These are phyloP conservation scores for Tholera decimalis DNA, from an alignment of 2,888 invertebrate species.

Conservation along the genomic window DNA sequence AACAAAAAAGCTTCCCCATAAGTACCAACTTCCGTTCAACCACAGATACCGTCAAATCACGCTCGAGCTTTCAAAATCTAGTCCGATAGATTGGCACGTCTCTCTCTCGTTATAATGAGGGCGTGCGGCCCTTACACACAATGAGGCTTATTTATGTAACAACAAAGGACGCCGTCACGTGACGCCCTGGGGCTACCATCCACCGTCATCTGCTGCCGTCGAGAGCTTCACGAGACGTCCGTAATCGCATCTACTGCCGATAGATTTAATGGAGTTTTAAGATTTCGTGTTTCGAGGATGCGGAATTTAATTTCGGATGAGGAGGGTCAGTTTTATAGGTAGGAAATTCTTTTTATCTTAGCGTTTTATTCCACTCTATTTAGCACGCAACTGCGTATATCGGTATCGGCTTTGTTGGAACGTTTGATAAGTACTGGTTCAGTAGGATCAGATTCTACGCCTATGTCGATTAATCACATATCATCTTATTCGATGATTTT, in stretches of 20 bases:
- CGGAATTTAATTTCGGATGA: constrained; percentile 54
- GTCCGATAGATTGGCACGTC: constrained; percentile 77
- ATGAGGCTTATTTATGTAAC: constrained; percentile 80
- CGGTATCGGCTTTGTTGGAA: constrained; percentile 24
- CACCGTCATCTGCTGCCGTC: constrained; percentile 26
- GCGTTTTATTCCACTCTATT: constrained; percentile 44
- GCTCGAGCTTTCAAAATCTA: constrained; percentile 61
- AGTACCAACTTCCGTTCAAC: constrained; percentile 54
- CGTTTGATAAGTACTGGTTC: constrained; percentile 30
- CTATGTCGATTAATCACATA: not conserved
- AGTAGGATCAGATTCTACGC: not conserved
- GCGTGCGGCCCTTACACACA: constrained; percentile 72
- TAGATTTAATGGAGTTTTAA: constrained; percentile 60
- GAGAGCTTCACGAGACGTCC: constrained; percentile 43
- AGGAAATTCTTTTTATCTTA: constrained; percentile 42
- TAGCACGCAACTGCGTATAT: constrained; percentile 34
- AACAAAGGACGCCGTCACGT: constrained; percentile 76
- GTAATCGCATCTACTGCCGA: constrained; percentile 58
- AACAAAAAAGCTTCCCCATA: constrained; percentile 21
- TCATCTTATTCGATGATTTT: not conserved
- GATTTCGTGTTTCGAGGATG: constrained; percentile 52
- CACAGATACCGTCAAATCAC: constrained; percentile 54
- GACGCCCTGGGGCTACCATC: constrained; percentile 65
- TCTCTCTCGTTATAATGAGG: constrained; percentile 77
- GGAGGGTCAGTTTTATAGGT: constrained; percentile 52